phyloP scores from a whole-genome alignment of 2,888 invertebrate species.

The Lampropteryx suffumata region DNA sequence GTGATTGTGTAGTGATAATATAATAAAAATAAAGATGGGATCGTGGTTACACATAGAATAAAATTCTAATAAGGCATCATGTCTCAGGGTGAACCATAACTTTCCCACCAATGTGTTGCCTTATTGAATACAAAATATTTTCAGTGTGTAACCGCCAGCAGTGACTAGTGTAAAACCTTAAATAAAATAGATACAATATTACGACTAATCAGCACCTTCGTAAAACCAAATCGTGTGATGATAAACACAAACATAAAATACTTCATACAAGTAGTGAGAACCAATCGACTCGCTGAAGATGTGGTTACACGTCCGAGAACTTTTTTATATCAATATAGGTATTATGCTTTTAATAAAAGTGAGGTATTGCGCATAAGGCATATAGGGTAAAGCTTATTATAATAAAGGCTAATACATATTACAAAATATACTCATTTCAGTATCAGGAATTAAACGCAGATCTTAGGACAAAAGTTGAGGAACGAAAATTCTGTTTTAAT shows the following conservation, averaged over 20 bases:
- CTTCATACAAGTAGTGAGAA: no score
- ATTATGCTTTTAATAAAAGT: slow-evolving; percentile 32
- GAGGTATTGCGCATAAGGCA: slow-evolving; percentile 59
- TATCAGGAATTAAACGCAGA: slow-evolving; percentile 43
- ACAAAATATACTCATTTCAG: slow-evolving; percentile 44
- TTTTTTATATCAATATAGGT: no score
- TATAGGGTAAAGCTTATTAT: slow-evolving; percentile 47
- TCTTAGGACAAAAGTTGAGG: slow-evolving; percentile 25
- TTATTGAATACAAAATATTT: neutral
- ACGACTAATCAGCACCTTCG: slow-evolving; percentile 51
- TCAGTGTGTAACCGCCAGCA: slow-evolving; percentile 25
- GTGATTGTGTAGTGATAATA: slow-evolving; percentile 6
- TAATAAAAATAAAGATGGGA: slow-evolving; percentile 3
- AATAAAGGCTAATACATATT: slow-evolving; percentile 42
- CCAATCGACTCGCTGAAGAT: no score
- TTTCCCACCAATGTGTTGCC: no score
- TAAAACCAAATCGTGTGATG: slow-evolving; percentile 35
- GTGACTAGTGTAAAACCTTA: slow-evolving; percentile 45
- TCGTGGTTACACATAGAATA: slow-evolving; percentile 20
- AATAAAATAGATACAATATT: slow-evolving; percentile 28
- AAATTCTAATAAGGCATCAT: no score
- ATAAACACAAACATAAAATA: slow-evolving; percentile 7
- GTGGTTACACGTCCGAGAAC: no score
- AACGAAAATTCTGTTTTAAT: neutral
- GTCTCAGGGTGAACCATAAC: no score